Evolutionary conservation across 2,113 vertebrate species (phyloP).

Genomic region (Rynchops niger): DNA sequence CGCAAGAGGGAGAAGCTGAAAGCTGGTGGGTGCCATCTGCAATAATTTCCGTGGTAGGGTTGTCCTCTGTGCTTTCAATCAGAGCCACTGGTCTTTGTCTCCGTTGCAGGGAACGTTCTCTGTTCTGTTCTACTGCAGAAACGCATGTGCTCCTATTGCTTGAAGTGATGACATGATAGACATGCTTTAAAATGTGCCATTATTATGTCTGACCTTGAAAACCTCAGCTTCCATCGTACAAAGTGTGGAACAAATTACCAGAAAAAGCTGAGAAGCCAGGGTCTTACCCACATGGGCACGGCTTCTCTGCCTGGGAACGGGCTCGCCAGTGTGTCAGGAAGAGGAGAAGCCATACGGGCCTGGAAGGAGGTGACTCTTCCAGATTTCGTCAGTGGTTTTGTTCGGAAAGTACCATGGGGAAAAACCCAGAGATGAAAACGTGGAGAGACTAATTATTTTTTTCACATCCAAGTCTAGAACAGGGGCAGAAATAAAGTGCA

Average conservation of each 20-base stretch:
- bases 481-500: background rate
- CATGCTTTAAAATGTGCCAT: background rate
- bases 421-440: background rate
- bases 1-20: background rate
- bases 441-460: background rate
- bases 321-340: background rate
- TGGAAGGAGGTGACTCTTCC: background rate
- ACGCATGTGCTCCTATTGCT: background rate
- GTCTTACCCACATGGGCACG: background rate
- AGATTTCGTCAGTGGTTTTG: background rate
- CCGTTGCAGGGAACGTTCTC: background rate
- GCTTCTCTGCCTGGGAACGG: background rate
- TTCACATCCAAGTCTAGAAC: background rate
- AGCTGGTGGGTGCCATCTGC: background rate
- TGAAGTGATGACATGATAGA: background rate
- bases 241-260: constrained; percentile 1
- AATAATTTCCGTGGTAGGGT: background rate
- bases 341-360: background rate
- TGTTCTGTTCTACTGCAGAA: background rate
- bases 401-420: background rate
- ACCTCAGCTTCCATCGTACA: background rate
- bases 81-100: background rate
- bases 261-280: background rate
- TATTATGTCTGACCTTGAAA: constrained; percentile 51
- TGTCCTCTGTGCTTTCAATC: background rate